Conservation (phyloP, 2,888 invertebrate genomes). For the Chrysina gloriosa region DNA sequence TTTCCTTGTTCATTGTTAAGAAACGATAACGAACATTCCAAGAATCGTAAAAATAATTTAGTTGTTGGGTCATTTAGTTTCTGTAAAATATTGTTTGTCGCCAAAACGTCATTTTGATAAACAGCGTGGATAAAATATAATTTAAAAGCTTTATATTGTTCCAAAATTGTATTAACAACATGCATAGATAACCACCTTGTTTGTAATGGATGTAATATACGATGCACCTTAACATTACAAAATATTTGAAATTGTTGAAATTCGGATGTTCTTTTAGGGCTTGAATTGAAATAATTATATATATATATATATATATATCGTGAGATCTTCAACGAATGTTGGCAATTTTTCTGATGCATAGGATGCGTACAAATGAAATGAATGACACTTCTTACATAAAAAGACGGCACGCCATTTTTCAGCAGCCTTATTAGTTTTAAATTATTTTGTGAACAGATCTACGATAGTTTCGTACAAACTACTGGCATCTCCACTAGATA, state of each 20-base stretch:
- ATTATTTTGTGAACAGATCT: neutral
- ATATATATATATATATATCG: slow-evolving; percentile 52
- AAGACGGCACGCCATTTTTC: slow-evolving; percentile 50
- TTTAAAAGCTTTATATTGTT: slow-evolving; percentile 50
- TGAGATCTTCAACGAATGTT: slow-evolving; percentile 49
- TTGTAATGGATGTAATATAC: slow-evolving; percentile 34
- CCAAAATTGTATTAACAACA: slow-evolving; percentile 53
- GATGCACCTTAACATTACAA: slow-evolving; percentile 41
- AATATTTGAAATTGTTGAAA: slow-evolving; percentile 46
- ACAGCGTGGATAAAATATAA: slow-evolving; percentile 12
- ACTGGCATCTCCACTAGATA: neutral
- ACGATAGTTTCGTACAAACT: slow-evolving; percentile 1
- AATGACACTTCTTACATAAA: slow-evolving; percentile 57
- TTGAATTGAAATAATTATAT: slow-evolving; percentile 39
- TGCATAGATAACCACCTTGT: slow-evolving; percentile 48
- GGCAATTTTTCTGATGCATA: slow-evolving; percentile 58
- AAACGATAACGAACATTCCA: too few relatives aligned
- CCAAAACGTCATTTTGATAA: neutral
- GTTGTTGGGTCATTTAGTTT: neutral
- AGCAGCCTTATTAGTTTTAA: slow-evolving; percentile 39
- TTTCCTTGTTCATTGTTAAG: too few relatives aligned
- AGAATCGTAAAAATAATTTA: slow-evolving; percentile 34
- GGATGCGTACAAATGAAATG: slow-evolving; percentile 55
- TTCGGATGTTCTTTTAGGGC: slow-evolving; percentile 43
- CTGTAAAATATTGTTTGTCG: neutral